These are phyloP conservation scores for Pseudopipra pipra DNA, from an alignment of 2,113 vertebrate genomes.

Conservation along the genomic window DNA sequence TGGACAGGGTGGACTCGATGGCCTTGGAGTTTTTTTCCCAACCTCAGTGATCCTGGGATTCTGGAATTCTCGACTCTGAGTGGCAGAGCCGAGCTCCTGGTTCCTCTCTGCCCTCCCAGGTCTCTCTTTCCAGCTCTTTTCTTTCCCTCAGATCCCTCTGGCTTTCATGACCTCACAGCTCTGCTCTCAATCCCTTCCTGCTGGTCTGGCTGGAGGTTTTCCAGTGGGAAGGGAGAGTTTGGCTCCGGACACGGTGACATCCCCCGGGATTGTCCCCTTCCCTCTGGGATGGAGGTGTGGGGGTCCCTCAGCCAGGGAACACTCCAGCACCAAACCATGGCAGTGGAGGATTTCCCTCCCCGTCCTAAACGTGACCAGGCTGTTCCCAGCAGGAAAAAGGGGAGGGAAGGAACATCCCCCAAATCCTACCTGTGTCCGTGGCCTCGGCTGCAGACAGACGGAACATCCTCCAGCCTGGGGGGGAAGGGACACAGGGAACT, in stretches of 20 bases:
- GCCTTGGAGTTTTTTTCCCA: not conserved
- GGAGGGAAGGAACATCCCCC: not conserved
- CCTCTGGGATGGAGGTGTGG: rapidly evolving
- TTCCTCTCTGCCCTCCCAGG: not conserved
- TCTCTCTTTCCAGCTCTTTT: not conserved
- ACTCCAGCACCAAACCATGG: rapidly evolving
- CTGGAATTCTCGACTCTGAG: not conserved
- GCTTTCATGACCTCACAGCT: rapidly evolving
- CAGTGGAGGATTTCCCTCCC: not conserved
- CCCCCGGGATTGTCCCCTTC: rapidly evolving
- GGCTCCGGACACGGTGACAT: rapidly evolving
- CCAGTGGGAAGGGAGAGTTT: rapidly evolving
- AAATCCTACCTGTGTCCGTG: not conserved
- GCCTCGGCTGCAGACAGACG: rapidly evolving
- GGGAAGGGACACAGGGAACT: rapidly evolving
- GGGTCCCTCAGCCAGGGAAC: rapidly evolving
- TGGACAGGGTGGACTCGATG: not conserved
- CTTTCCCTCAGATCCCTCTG: not conserved
- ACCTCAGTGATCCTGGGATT: too few species aligned
- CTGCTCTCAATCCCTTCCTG: not conserved
- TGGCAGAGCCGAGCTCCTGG: not conserved
- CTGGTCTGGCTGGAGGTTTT: not conserved
- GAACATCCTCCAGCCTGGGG: not conserved
- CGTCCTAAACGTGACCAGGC: not conserved
- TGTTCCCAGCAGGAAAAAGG: not conserved